A percentile compares a stretch with the other conserved stretches of the same genome.
Conservation (phyloP, 2,797 vertebrate species). For the Pitangus sulphuratus region DNA sequence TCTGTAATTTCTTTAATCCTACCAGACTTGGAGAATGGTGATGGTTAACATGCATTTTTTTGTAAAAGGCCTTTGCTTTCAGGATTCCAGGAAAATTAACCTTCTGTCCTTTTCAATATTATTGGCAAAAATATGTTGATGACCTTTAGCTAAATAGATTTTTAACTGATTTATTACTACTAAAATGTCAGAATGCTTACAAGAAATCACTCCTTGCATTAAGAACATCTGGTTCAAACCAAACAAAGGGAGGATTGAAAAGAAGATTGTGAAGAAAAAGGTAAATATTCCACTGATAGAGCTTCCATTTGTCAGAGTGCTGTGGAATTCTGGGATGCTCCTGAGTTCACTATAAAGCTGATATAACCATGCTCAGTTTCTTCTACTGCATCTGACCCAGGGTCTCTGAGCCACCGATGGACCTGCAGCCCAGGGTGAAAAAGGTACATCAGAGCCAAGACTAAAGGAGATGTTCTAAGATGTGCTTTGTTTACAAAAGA, state of each 20-base stretch:
- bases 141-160: neutral
- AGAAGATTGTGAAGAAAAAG: neutral
- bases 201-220: neutral
- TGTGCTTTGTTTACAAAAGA: neutral
- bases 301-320: neutral
- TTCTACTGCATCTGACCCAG: neutral
- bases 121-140: neutral
- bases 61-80: neutral
- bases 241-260: neutral
- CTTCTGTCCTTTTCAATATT: neutral
- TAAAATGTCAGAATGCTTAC: slow-evolving; percentile 3
- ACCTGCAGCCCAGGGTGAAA: neutral
- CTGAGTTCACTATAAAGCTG: neutral
- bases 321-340: neutral
- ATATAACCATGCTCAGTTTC: neutral
- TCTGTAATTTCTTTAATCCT: neutral
- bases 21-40: neutral
- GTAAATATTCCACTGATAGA: neutral
- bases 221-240: slow-evolving; percentile 13
- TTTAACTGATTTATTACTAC: slow-evolving; percentile 13
- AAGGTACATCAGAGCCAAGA: neutral
- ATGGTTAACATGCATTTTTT: rapidly evolving
- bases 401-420: neutral
- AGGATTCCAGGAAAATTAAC: neutral
- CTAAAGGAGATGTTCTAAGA: neutral